Evolutionary conservation across 2,888 invertebrate species (phyloP), one percentile per base, ranked within the genome.

Genomic region (Eueremaeus valkanovi): DNA sequence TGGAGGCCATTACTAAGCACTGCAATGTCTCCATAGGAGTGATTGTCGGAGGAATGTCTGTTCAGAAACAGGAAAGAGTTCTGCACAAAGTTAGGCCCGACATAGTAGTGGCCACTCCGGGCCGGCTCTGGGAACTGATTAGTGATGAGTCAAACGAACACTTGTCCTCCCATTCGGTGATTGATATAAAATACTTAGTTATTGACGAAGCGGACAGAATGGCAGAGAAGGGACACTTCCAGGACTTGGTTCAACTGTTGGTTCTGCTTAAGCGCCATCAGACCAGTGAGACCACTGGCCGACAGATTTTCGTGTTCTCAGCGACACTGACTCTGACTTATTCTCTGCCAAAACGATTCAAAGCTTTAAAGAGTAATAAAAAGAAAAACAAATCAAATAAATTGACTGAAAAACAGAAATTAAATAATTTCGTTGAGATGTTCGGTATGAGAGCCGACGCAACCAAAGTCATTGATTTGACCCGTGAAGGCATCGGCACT

Each of bases 181-280:
- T 24, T 51, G 51, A 74, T 63, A 72, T 80, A 8, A 76, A 76
- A 42, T 93, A 89, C 83, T 85, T 99, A 78, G 96, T 94, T 0
- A 92, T 98, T 79, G 99, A 99, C 84, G 99, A 99, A 86, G 97
- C 98, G 0, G 99, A 99, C 84, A 88, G 99, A 77, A 98, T 99
- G 98, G 86, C 98, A 21, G 98, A 99, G 83, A 90, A 89, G 83
- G 95, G 95, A 0, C 98, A 99, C 83, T 99, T 98, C 83, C 90
- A 92, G 79, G 98, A 99, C 84, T 83, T 99, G 1, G 88, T 90
- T 29, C 87, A 89, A 18, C 84, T 99, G 51, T 83, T 99, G 5
- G 91, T 91, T 79, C 85, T 89, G 0, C n/a, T 99, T 98, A 83
- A 90, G 92, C 79, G 98, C n/a, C n/a, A n/a, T n/a, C n/a, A n/a